phyloP scores from a whole-genome alignment of 2,888 invertebrate species.

The Xestia c-nigrum region DNA sequence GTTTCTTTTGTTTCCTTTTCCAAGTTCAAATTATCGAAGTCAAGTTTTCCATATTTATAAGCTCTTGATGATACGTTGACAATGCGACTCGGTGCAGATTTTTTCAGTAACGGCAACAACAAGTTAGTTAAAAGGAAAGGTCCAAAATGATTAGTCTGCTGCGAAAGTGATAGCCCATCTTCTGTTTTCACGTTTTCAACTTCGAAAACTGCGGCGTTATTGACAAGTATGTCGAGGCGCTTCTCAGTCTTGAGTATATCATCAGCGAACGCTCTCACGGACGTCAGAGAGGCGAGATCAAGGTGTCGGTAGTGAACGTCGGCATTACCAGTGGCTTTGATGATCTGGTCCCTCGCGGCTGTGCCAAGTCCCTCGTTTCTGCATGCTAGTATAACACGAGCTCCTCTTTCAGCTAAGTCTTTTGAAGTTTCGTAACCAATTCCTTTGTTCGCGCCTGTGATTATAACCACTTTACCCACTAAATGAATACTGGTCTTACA shows the following conservation, averaged over 20 bases:
- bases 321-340: conserved; percentile 73
- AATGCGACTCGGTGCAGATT: conserved; percentile 83
- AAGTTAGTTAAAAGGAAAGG: conserved; percentile 92
- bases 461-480: conserved; percentile 95
- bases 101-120: conserved; percentile 85
- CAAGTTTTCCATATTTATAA: conserved; percentile 73
- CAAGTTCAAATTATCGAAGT: conserved; percentile 76
- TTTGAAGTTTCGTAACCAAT: conserved; percentile 94
- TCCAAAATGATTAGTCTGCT: conserved; percentile 91
- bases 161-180: conserved; percentile 91
- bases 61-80: conserved; percentile 80
- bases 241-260: conserved; percentile 88
- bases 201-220: conserved; percentile 90
- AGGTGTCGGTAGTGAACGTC: conserved; percentile 83
- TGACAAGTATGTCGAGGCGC: conserved; percentile 90
- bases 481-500: conserved; percentile 84
- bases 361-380: conserved; percentile 93
- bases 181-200: conserved; percentile 85
- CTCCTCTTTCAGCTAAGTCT: conserved; percentile 93
- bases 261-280: conserved; percentile 91
- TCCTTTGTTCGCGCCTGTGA: conserved; percentile 96
- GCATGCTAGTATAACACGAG: conserved; percentile 95
- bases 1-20: conserved; percentile 69
- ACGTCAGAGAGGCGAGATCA: conserved; percentile 88
- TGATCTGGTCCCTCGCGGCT: conserved; percentile 81